Base-by-base conservation (phyloP, 2,888 invertebrate species). In the Megamerina dolium region DNA sequence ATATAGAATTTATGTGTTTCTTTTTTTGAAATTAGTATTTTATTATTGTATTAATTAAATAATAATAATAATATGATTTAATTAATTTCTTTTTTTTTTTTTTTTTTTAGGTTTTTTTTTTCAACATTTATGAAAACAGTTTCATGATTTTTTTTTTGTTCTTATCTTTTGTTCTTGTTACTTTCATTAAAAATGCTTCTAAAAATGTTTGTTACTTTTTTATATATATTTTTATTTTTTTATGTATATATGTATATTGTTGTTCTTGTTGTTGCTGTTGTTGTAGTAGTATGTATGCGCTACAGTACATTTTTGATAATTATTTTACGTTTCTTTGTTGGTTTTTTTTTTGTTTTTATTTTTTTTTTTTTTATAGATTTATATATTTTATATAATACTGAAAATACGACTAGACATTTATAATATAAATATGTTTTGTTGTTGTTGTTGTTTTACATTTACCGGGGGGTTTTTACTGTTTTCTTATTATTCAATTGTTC, bases 381-480 rank as follows among this genome's bases (percentile, higher is more conserved):
- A 37, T 43, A 36, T 47, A 43, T 29, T 52, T 58, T 61, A 60
- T 63, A 62, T 66, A 66, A 66, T 66, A 66, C 66, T 66, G 66
- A 65, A 66, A 65, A 66, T 65, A 66, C 67, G 66, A 66, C 66
- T 66, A 66, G 66, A 66, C 66, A 64, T 64, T 64, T 61, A 64
- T 63, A 63, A 31, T 29, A 33, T 30, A 37, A 37, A 19, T 31
- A 37, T 4, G n/a, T 34, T n/a, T 27, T 8, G 6, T 23, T 23
- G 8, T 23, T 23, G 6, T 8, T 23, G 10, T 23, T 23, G 6
- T 23, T 8, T 23, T 23, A 23, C 6, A 23, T 23, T 23, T 23
- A 8, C 6, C 23, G 8, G 23, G 6, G 6, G 23, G 23, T 6
- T 6, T 23, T 23, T 23, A 10, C 23, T 23, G 23, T 23, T 23